A percentile compares a stretch with the other conserved stretches of the same genome.
Conservation (phyloP, 2,797 vertebrate genomes). For the Phataginus tricuspis region DNA sequence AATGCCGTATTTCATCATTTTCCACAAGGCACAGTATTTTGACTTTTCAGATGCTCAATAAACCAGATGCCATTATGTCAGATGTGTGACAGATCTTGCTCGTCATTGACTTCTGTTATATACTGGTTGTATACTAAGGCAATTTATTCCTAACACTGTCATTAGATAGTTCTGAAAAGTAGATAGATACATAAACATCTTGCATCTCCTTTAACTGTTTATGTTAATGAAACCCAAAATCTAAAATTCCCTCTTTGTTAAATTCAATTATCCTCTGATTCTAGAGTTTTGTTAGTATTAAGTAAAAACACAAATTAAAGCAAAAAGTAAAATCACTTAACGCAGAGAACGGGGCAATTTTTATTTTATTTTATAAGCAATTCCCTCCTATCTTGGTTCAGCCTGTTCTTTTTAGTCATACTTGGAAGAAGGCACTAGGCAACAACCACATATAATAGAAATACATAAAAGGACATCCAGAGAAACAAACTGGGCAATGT, state of each 20-base stretch:
- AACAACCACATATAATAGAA: not conserved
- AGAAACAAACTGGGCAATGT: not conserved
- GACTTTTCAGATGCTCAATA: not conserved
- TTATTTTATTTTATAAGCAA: conserved; percentile 14
- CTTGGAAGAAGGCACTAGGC: not conserved
- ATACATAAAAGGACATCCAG: not conserved
- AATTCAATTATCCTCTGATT: not conserved
- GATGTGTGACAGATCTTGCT: not conserved
- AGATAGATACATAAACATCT: not conserved
- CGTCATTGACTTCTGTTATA: not conserved
- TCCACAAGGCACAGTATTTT: not conserved
- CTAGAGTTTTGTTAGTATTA: not conserved
- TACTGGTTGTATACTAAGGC: not conserved
- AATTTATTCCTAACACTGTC: not conserved
- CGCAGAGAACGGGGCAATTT: not conserved
- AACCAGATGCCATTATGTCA: not conserved
- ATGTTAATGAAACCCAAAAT: conserved; percentile 14
- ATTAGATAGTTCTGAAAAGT: not conserved
- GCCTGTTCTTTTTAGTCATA: not conserved
- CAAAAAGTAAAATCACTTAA: not conserved
- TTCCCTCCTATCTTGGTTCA: not conserved
- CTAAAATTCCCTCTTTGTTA: not conserved
- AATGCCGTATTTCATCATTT: not conserved
- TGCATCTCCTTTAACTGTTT: conserved; percentile 1
- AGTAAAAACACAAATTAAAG: not conserved